phyloP scores from a whole-genome alignment of 2,113 vertebrate genomes.

The Potamarius usumacintae region DNA sequence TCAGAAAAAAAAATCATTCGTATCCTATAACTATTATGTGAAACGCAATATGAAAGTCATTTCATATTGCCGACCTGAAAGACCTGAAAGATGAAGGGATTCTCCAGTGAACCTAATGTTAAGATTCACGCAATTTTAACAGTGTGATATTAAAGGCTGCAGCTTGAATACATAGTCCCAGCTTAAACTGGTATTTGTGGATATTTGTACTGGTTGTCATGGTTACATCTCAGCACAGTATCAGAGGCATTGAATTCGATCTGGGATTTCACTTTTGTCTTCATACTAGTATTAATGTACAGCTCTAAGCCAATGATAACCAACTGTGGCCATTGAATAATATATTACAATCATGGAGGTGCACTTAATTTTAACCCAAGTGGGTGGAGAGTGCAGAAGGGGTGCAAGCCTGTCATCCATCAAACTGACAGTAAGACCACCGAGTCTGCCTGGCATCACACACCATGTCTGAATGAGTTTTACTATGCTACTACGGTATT shows the following conservation, averaged over 20 bases:
- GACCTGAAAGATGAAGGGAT: neutral
- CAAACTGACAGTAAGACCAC: constrained; percentile 5
- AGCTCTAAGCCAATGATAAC: neutral
- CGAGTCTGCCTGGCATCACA: neutral
- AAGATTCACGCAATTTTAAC: neutral
- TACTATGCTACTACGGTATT: neutral
- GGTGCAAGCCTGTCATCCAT: neutral
- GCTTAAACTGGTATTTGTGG: neutral
- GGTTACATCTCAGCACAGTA: neutral
- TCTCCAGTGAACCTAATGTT: neutral
- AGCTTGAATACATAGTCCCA: neutral
- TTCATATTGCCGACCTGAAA: neutral
- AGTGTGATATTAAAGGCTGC: too few species aligned
- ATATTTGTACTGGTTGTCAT: neutral
- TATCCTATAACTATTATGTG: neutral
- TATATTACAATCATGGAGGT: neutral
- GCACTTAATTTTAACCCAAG: neutral
- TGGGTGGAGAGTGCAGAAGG: neutral
- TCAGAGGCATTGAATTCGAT: neutral
- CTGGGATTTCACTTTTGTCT: neutral
- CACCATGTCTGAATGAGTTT: neutral
- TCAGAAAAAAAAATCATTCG: neutral
- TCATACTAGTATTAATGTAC: neutral
- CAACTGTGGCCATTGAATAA: neutral
- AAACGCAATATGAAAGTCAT: neutral